Evolutionary conservation across 2,113 vertebrate species (phyloP), one percentile per base, ranked within the genome.

Genomic region (Alligator mississippiensis): DNA sequence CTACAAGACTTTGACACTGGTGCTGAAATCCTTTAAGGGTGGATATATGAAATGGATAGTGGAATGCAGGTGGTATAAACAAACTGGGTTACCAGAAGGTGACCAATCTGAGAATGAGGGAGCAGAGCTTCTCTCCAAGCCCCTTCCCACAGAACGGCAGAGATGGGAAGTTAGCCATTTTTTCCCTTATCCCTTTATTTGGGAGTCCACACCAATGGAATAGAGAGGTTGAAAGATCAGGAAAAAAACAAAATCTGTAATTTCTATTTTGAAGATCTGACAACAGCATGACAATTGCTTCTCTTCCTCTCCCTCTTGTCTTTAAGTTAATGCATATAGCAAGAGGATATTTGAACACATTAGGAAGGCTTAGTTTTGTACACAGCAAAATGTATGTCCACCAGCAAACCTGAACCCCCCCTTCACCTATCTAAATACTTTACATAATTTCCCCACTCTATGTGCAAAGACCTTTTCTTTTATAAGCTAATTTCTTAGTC

Each of bases 1-100:
- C 62, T 90, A 84, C 70, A 93, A 93, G 92, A 90, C 77, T 85
- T 62, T 38, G 92, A 93, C 91, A 88, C 89, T 96, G 92, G 78
- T 76, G 86, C 47, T 64, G 34, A 91, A 89, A 88, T 82, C 54
- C 80, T 95, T 88, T 82, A 83, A 93, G 81, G 78, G 84, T 89
- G 60, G 70, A 30, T 84, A 22, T 84, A 78, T 85, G 58, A 59
- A 85, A 91, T 66, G 55, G 80, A 93, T 95, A 90, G 94, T 64
- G 72, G 93, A 90, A 91, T 88, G 62, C 82, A 92, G 75, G 90
- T 80, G 80, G 86, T 34, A 91, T 90, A 55, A 94, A 92, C 24
- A 78, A 94, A 93, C 27, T 66, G 61, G 16, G 75, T 92, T 74
- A 25, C 80, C 70, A 90, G 75, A 87, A 83, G 62, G 72, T 84